Conservation (phyloP, 2,888 invertebrate genomes). For the Drosophila aldrichi region DNA sequence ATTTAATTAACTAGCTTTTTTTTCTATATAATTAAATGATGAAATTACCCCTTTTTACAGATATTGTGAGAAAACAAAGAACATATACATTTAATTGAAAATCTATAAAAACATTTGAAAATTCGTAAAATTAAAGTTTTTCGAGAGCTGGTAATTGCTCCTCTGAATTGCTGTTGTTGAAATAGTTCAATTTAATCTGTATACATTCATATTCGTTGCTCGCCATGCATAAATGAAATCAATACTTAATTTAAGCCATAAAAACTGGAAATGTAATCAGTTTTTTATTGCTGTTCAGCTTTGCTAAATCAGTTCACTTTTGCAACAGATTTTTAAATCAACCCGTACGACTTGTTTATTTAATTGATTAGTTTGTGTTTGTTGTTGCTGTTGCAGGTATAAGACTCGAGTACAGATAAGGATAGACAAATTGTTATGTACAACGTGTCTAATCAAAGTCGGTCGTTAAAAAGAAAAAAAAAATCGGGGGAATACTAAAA, state of each 20-base stretch:
- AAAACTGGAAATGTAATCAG: slow-evolving; percentile 2
- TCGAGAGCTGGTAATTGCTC: neutral
- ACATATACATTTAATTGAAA: neutral
- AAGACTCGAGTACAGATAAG: slow-evolving; percentile 35
- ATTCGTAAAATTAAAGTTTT: neutral
- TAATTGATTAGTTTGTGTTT: slow-evolving; percentile 18
- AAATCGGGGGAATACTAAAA: neutral
- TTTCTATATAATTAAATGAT: neutral
- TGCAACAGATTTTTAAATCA: neutral
- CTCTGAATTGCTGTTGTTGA: neutral
- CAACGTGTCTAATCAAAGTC: slow-evolving; percentile 18
- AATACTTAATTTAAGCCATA: neutral
- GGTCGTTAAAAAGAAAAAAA: slow-evolving; percentile 9
- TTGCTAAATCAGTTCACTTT: slow-evolving; percentile 12
- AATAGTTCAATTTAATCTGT: neutral
- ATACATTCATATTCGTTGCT: neutral
- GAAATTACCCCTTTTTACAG: neutral
- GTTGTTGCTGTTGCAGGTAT: neutral
- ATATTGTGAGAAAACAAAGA: neutral
- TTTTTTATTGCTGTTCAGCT: neutral
- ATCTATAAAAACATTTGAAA: neutral
- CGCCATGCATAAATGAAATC: neutral
- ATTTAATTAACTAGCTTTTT: neutral
- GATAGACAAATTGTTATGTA: slow-evolving; percentile 35
- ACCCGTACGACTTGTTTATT: slow-evolving; percentile 25